Base-by-base conservation (phyloP, 2,113 vertebrate species). In the Paratilapia polleni region DNA sequence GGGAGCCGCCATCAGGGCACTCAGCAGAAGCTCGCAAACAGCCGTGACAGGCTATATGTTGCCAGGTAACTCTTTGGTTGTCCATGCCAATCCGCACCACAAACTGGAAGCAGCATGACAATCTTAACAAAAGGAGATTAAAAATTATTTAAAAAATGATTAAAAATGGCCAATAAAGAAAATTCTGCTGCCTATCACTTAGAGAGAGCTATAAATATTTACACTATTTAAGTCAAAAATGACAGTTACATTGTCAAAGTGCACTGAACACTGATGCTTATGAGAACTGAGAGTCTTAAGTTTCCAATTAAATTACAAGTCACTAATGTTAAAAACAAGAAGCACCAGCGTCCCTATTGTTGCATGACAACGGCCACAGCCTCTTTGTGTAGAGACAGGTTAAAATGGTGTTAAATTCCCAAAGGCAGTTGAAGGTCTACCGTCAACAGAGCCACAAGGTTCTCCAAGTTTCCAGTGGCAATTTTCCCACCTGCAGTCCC, bases 21-120 rank as follows among this genome's bases (percentile, higher is more conserved):
- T 49, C 38, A 41, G 52, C 70, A 52, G 38, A 87, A 82, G 73
- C 90, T 91, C 88, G 90, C 87, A 85, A 90, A 85, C 47, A 78
- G 90, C 80, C 24, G 64, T 82, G 84, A 91, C 81, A 36, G 70
- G 74, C 85, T 75, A 62, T 3, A 34, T 36, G 81, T 87, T 91
- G 78, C 66, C 81, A 76, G 76, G 86, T 81, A 91, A 93, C 87
- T 17, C 62, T 78, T 61, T 76, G 63, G 80, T 81, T 80, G 43
- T 63, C 26, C 8, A 4, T 34, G 82, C 31, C 22, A 38, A 82
- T 83, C 28, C 24, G 82, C 20, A 61, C 4, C 59, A 54, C 70
- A 85, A 74, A 26, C 58, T 20, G n/a, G 77, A 34, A 70, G 26
- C 58, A 22, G 64, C 6, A 5, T 17, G 14, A 58, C 28, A 31